A percentile compares a stretch with the other conserved stretches of the same genome.
These are phyloP conservation scores for Sebastes kiyomatsui DNA, from an alignment of 2,797 vertebrate species.

Conservation along the genomic window DNA sequence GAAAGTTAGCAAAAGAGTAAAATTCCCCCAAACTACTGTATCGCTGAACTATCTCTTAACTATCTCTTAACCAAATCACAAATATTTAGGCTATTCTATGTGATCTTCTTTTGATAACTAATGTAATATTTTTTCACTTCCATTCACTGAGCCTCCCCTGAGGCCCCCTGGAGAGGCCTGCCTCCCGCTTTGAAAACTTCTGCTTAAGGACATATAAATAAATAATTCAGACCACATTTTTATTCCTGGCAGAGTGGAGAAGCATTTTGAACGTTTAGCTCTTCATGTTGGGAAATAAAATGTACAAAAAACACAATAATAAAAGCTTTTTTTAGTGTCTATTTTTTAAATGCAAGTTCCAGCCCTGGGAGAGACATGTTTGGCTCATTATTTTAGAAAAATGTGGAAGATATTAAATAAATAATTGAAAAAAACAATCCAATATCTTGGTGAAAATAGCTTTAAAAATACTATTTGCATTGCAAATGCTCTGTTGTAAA, in stretches of 20 bases:
- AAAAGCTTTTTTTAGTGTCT: not conserved
- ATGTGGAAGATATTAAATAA: not conserved
- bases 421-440: not conserved
- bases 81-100: not conserved
- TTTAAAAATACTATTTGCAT: slow-evolving; percentile 1
- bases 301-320: not conserved
- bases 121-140: not conserved
- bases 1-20: not conserved
- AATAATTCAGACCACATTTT: not conserved
- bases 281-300: not conserved
- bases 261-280: not conserved
- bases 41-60: not conserved
- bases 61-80: not conserved
- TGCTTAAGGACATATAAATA: not conserved
- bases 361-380: not conserved
- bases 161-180: not conserved
- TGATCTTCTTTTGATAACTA: not conserved
- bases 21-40: not conserved
- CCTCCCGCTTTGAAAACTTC: not conserved
- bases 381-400: not conserved
- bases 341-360: not conserved
- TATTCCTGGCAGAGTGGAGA: not conserved
- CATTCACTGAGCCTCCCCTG: not conserved
- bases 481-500: not conserved
- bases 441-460: not conserved